Conservation (phyloP, 2,797 vertebrate genomes). For the Periparus ater region DNA sequence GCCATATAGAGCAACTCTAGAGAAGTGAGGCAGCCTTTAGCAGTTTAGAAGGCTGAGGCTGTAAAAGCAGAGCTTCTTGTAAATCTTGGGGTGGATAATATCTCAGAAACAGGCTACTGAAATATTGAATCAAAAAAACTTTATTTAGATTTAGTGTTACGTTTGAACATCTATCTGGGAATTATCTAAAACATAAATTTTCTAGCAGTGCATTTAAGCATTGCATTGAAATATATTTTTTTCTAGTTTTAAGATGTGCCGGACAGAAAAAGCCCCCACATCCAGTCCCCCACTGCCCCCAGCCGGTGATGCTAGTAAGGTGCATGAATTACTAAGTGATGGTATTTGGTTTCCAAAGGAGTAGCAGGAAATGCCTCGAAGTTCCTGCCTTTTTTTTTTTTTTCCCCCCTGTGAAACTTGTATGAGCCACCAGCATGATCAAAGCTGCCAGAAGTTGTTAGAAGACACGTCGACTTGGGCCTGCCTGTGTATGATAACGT, state of each 20-base stretch:
- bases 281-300: neutral
- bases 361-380: slow-evolving; percentile 36
- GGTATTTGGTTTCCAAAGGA: slow-evolving; percentile 17
- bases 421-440: slow-evolving; percentile 24
- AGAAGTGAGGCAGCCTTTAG: slow-evolving; percentile 14
- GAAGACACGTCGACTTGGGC: slow-evolving; percentile 17
- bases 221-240: neutral
- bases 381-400: neutral
- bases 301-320: neutral
- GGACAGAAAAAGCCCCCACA: neutral
- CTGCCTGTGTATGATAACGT: slow-evolving; percentile 7
- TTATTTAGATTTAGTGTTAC: neutral
- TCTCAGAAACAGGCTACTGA: neutral
- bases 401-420: neutral
- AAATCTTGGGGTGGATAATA: neutral
- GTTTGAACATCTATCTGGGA: neutral
- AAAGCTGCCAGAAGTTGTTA: slow-evolving; percentile 46
- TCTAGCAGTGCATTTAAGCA: neutral
- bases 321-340: neutral
- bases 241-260: neutral
- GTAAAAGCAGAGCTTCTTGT: neutral
- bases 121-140: neutral
- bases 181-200: neutral
- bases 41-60: slow-evolving; percentile 1
- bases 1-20: neutral